Base-by-base conservation (phyloP, 2,113 vertebrate genomes). In the Cephalophus harveyi region DNA sequence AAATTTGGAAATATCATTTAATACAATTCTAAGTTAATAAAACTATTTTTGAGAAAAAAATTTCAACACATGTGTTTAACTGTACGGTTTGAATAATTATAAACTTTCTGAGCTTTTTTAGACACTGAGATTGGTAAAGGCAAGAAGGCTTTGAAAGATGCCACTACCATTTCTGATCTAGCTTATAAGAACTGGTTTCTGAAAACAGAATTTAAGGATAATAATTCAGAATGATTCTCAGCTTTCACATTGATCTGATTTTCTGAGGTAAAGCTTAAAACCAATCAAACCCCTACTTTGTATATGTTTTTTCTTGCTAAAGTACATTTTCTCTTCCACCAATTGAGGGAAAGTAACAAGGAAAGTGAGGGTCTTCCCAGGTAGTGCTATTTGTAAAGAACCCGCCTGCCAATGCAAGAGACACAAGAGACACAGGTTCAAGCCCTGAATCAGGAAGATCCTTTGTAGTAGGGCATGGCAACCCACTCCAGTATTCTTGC, bases 241-340 rank as follows among this genome's bases (percentile, higher is more conserved):
- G 13, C 6, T 17, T 88, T 57, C n/a, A 85, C 6, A 76, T 23
- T 57, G 36, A 16, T 97, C 71, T 88, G 46, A 93, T 81, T 85
- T 91, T 40, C 62, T 94, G 27, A 95, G 43, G 78, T 57, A 84
- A 95, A 76, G 11, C 52, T 94, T 84, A 93, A 94, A 92, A 16
- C 33, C 23, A 40, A 88, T 52, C 11, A 89, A 94, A 76, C n/a
- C n/a, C n/a, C n/a, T 62, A 30, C 40, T 92, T 92, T 83, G 81
- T 54, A 91, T 9, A 76, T 12, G 12, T 13, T 62, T 95, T 62
- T 54, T 46, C 54, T 91, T 85, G 87, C 11, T 30, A 89, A 4
- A 79, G 30, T 90, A 54, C 7, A 87, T 85, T 83, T 91, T 92
- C 5, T 78, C 90, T 91, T 54, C 64, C 1, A 93, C 36, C 23